These are phyloP conservation scores for Macheiramphus alcinus DNA, from an alignment of 2,113 vertebrate species.

Conservation along the genomic window DNA sequence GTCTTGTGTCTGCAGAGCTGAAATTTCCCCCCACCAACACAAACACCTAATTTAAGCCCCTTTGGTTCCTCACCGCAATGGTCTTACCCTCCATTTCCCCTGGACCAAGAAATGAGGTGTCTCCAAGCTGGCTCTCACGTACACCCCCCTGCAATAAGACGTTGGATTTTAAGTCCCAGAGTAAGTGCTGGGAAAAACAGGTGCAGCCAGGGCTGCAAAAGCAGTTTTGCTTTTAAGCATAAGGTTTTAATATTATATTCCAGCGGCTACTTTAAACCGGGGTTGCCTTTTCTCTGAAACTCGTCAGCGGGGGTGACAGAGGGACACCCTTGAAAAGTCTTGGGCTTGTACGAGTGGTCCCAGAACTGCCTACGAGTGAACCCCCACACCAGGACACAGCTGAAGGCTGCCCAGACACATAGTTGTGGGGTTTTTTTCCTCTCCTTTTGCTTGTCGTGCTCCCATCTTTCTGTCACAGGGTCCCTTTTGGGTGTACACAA, in stretches of 20 bases:
- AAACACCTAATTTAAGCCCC: neutral
- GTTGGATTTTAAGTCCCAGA: neutral
- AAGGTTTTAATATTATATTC: neutral
- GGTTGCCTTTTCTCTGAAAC: neutral
- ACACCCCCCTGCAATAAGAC: fast-evolving
- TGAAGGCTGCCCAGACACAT: neutral
- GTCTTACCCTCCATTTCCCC: neutral
- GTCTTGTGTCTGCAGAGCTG: neutral
- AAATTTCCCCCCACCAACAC: neutral
- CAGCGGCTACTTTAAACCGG: neutral
- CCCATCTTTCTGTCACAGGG: neutral
- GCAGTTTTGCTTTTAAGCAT: neutral
- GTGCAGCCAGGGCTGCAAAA: neutral
- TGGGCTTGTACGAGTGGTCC: neutral
- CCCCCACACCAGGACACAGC: neutral
- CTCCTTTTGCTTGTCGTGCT: neutral
- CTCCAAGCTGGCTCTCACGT: neutral
- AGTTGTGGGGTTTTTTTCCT: neutral
- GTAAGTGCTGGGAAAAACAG: neutral
- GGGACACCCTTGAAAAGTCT: neutral
- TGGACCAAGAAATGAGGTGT: neutral
- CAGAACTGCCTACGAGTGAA: neutral
- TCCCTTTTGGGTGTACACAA: neutral
- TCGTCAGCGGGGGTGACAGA: neutral
- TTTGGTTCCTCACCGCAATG: fast-evolving